Conservation (phyloP, 2,888 invertebrate genomes). For the Dermolepida albohirtum region DNA sequence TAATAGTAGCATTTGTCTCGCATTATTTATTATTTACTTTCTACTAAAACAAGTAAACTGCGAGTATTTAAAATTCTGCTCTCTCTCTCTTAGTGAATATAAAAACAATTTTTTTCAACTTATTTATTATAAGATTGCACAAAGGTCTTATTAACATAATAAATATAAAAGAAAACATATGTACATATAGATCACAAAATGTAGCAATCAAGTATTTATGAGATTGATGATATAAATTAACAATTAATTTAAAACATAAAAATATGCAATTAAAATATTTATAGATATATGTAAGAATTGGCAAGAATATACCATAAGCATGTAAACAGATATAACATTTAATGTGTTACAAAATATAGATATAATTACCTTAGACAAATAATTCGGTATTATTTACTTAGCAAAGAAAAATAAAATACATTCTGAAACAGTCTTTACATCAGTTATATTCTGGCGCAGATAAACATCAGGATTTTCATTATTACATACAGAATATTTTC, state of each 20-base stretch:
- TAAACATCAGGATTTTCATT: conserved; percentile 51
- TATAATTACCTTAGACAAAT: conserved; percentile 36
- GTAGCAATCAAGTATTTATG: neutral
- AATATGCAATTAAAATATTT: neutral
- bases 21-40: too few species aligned
- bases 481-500: conserved; percentile 39
- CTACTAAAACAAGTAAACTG: too few species aligned
- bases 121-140: conserved; percentile 30
- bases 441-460: conserved; percentile 57
- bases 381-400: conserved; percentile 20
- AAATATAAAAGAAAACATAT: conserved; percentile 19
- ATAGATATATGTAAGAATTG: conserved; percentile 19
- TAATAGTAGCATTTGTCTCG: too few species aligned
- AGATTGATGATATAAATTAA: neutral
- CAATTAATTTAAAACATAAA: conserved; percentile 12
- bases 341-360: conserved; percentile 29
- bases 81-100: too few species aligned
- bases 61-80: too few species aligned
- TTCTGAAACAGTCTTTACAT: conserved; percentile 56
- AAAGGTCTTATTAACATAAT: conserved; percentile 24
- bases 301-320: conserved; percentile 44
- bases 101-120: neutral
- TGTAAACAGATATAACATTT: conserved; percentile 34
- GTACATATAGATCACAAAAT: conserved; percentile 33
- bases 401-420: conserved; percentile 34